Conservation (phyloP, 2,113 vertebrate species). For the Actenoides hombroni region DNA sequence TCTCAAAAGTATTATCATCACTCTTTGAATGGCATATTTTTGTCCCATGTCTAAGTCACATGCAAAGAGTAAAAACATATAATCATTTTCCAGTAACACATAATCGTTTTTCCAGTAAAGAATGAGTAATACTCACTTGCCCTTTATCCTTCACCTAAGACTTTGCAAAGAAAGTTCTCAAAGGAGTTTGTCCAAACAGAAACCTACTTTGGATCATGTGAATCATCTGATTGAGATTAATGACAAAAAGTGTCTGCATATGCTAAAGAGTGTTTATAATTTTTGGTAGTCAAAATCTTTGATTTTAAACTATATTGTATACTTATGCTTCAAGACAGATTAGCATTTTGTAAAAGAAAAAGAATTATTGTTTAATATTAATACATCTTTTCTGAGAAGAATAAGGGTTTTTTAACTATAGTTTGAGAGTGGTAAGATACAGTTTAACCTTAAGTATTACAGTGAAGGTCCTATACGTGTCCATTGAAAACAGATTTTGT, state of each 20-base stretch:
- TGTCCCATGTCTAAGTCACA: not conserved
- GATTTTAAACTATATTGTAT: not conserved
- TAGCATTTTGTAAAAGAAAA: not conserved
- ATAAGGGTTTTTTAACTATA: rapidly evolving
- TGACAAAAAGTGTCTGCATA: not conserved
- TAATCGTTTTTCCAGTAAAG: not conserved
- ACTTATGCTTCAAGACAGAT: not conserved
- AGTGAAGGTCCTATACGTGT: not conserved
- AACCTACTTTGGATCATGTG: not conserved
- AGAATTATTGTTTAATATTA: not conserved
- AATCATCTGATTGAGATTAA: not conserved
- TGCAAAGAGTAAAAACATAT: not conserved
- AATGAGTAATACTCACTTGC: not conserved
- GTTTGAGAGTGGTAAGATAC: not conserved
- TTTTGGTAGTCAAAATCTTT: not conserved
- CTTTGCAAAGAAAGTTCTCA: not conserved
- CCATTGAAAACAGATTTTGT: not conserved
- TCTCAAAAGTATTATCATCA: not conserved
- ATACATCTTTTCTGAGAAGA: not conserved
- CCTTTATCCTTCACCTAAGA: not conserved
- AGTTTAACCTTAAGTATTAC: not conserved
- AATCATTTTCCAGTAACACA: not conserved
- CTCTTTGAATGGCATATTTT: not conserved
- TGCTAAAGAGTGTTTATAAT: not conserved
- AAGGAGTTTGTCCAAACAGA: not conserved